These are phyloP conservation scores for Dasypolia templi DNA, from an alignment of 2,888 invertebrate species.

Conservation along the genomic window DNA sequence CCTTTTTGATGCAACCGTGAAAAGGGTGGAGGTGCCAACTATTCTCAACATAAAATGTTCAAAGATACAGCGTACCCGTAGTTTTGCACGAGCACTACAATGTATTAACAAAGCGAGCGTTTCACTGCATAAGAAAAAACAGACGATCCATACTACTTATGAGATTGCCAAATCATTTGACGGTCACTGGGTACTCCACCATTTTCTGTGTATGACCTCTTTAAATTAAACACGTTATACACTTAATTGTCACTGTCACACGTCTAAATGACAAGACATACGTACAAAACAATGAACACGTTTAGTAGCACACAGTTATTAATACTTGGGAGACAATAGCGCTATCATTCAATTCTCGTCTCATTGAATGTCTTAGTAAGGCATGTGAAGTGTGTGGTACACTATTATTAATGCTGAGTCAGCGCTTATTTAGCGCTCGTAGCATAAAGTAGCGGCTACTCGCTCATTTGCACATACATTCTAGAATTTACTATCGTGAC, in stretches of 20 bases:
- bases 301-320: slow-evolving; percentile 17
- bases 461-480: slow-evolving; percentile 13
- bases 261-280: slow-evolving; percentile 21
- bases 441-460: slow-evolving; percentile 6
- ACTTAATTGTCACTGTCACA: slow-evolving; percentile 24
- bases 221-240: slow-evolving; percentile 15
- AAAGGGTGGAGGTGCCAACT: background rate
- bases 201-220: slow-evolving; percentile 25
- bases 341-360: slow-evolving; percentile 24
- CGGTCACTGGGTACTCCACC: background rate
- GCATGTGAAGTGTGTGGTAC: slow-evolving; percentile 8
- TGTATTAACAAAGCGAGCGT: background rate
- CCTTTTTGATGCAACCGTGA: background rate
- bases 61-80: background rate
- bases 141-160: background rate
- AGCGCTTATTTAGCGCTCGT: background rate
- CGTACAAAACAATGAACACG: slow-evolving; percentile 46
- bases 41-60: background rate
- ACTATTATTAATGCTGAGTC: slow-evolving; percentile 16
- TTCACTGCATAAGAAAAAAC: background rate
- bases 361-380: slow-evolving; percentile 19
- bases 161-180: background rate
- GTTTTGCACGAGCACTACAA: background rate
- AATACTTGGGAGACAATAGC: slow-evolving; percentile 45
- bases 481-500: slow-evolving; percentile 33